Evolutionary conservation across 2,797 vertebrate species (phyloP).

Genomic region (Sebastes cheni): DNA sequence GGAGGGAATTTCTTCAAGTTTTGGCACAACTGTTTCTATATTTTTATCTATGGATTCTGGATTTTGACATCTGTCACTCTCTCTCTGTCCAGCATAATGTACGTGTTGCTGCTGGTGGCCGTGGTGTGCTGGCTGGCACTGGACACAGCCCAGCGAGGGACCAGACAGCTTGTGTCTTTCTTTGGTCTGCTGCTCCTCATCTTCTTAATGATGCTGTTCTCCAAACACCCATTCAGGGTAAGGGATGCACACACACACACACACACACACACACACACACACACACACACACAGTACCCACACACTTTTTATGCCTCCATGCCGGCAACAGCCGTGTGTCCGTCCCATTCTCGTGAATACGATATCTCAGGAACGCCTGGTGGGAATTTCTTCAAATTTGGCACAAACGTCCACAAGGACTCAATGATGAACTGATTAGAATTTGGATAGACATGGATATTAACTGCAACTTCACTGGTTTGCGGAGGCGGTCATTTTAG

Average conservation of each 20-base stretch:
- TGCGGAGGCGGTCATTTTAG: neutral
- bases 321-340: too few species aligned
- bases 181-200: conserved; percentile 83
- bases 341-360: too few species aligned
- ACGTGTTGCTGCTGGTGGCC: conserved; percentile 51
- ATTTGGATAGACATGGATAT: neutral
- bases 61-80: neutral
- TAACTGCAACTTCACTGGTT: neutral
- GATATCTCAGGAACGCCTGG: too few species aligned
- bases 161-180: conserved; percentile 86
- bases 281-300: neutral
- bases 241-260: neutral
- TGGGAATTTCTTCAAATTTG: too few species aligned
- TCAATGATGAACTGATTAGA: too few species aligned
- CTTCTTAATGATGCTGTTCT: conserved; percentile 85
- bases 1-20: too few species aligned
- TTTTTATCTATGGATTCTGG: neutral
- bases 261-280: neutral
- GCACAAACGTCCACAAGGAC: too few species aligned
- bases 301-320: too few species aligned
- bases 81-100: conserved; percentile 75
- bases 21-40: too few species aligned
- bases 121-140: conserved; percentile 84
- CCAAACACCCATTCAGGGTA: conserved; percentile 87
- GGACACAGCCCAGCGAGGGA: conserved; percentile 83